Conservation (phyloP, 2,797 vertebrate genomes). For the Onychomys leucogaster region DNA sequence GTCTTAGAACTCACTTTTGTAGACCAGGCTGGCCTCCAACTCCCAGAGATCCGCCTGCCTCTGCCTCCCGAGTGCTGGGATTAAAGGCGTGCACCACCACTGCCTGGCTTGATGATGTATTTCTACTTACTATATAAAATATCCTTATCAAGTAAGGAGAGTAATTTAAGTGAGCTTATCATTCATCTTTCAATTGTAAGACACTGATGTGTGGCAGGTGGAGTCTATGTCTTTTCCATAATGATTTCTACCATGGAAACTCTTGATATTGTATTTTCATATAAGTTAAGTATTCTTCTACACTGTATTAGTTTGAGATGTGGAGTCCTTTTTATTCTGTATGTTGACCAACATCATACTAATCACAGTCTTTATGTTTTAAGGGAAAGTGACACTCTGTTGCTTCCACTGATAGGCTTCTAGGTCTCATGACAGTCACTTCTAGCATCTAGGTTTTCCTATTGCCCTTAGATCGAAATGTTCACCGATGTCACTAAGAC, state of each 20-base stretch:
- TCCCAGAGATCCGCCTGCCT: too few relatives aligned
- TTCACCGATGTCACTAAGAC: background rate
- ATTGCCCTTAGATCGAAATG: background rate
- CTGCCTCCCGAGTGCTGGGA: too few relatives aligned
- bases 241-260: constrained; percentile 31
- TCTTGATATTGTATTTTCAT: background rate
- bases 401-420: background rate
- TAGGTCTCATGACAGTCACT: background rate
- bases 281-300: background rate
- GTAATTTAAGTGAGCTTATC: constrained; percentile 22
- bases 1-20: too few relatives aligned
- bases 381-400: background rate
- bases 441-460: background rate
- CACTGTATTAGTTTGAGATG: background rate
- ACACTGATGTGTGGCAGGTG: background rate
- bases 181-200: background rate
- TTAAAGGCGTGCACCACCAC: too few relatives aligned
- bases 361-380: background rate
- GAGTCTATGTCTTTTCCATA: background rate
- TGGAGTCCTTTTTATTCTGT: background rate
- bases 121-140: constrained; percentile 38
- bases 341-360: background rate
- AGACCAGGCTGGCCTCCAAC: too few relatives aligned
- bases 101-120: background rate
- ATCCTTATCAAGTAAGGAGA: background rate